phyloP scores from a whole-genome alignment of 2,113 vertebrate genomes.

The Riparia riparia region DNA sequence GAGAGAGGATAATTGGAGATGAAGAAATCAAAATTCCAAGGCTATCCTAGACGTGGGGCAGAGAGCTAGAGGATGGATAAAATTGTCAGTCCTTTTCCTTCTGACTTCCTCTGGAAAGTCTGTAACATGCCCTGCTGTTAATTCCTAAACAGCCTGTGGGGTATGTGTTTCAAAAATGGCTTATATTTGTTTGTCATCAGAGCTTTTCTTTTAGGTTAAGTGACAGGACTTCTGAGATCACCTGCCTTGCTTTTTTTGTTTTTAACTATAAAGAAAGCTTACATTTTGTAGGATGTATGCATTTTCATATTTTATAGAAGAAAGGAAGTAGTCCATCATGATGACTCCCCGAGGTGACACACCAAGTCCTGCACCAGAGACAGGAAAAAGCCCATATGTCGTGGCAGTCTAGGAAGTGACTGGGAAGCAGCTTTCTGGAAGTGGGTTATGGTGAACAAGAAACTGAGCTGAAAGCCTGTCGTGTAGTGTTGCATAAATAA shows the following conservation, averaged over 20 bases:
- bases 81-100: not conserved
- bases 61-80: not conserved
- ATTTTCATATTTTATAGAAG: not conserved
- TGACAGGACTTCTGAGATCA: not conserved
- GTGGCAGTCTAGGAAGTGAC: not conserved
- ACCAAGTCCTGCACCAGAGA: not conserved
- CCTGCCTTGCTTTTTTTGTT: not conserved
- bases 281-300: not conserved
- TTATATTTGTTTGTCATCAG: not conserved
- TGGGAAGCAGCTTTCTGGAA: not conserved
- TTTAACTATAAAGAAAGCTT: not conserved
- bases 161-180: not conserved
- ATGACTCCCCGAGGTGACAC: not conserved
- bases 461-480: not conserved
- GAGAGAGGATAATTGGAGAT: not conserved
- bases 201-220: not conserved
- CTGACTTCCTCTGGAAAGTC: not conserved
- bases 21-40: not conserved
- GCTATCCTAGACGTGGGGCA: not conserved
- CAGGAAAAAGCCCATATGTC: fast-evolving
- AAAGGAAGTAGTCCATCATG: not conserved
- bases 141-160: not conserved
- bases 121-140: not conserved
- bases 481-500: not conserved
- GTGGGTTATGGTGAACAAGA: not conserved